Evolutionary conservation across 2,113 vertebrate genomes (phyloP), one percentile per base, ranked within the genome.

Genomic region (Rhombomys opimus): DNA sequence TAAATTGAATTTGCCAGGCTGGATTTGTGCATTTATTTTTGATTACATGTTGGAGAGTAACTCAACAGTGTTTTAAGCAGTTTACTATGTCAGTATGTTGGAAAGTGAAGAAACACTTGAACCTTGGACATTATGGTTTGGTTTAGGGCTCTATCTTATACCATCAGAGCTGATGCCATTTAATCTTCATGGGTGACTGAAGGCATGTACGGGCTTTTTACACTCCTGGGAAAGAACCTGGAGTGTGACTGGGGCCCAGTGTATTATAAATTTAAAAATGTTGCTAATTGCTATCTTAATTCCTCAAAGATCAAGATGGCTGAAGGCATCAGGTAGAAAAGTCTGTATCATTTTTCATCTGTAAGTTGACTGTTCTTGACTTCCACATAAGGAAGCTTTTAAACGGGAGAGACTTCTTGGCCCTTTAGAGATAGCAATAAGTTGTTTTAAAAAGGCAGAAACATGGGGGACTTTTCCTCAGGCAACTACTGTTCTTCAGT

Each of bases 1-100:
- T 38, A 87, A 70, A 68, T 6, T 89, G 84, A 73, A 75, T 97
- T 46, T 70, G 46, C 80, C 32, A 38, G 85, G 90, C 65, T 94
- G 67, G 72, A 57, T 88, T 85, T 85, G 63, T 67, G 15, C 52
- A 1, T 65, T 80, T 67, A 2, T 38, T 94, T n/a, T 67, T 90
- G 63, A 59, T 93, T 86, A 52, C 9, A n/a, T 93, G 70, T 78
- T 97, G 70, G 78, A 72, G 92, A 54, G 54, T 94, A 52, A 91
- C 50, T 90, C 14, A 32, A 35, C 87, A 85, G 41, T 92, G 82
- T 22, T 46, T 78, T 92, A 93, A 82, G 75, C 25, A 61, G 14
- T 52, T 89, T 86, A 59, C 35, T 41, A 14, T 41, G 13, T 17
- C 57, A 84, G 86, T 96, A 92, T 94, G 23, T 50, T 50, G 27